Conservation (phyloP, 2,888 invertebrate species). For the Lordiphosa fenestrarum region DNA sequence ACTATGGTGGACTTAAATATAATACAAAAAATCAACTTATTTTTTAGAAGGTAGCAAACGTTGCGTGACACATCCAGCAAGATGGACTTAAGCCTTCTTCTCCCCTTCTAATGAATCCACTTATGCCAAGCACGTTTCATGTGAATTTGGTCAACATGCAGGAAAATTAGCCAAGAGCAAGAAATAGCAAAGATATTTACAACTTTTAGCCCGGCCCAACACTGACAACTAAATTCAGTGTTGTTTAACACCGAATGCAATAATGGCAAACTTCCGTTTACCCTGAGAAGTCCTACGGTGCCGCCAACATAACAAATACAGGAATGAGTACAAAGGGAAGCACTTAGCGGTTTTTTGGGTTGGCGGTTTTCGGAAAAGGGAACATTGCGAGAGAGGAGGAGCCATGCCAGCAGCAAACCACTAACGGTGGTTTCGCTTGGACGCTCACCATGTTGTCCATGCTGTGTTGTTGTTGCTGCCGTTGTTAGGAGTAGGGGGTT, state of each 20-base stretch:
- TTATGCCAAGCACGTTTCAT: slow-evolving; percentile 68
- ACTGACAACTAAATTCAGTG: slow-evolving; percentile 36
- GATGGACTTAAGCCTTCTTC: slow-evolving; percentile 3
- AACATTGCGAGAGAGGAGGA: not conserved
- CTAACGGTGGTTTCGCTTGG: slow-evolving; percentile 38
- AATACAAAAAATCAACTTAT: too few species aligned
- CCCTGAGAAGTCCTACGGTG: slow-evolving; percentile 5
- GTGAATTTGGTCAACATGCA: slow-evolving; percentile 54
- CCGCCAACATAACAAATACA: slow-evolving; percentile 23
- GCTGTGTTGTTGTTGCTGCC: not conserved
- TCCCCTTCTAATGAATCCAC: slow-evolving; percentile 26
- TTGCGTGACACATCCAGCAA: slow-evolving; percentile 1
- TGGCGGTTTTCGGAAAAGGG: slow-evolving; percentile 38
- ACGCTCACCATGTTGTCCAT: slow-evolving; percentile 11
- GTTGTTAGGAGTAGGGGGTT: slow-evolving; percentile 1
- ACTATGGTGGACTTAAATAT: too few species aligned
- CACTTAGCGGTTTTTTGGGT: slow-evolving; percentile 60
- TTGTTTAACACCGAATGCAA: slow-evolving; percentile 56
- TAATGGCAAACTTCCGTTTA: slow-evolving; percentile 56
- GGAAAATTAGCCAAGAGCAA: slow-evolving; percentile 31
- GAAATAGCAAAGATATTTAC: not conserved
- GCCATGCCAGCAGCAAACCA: slow-evolving; percentile 17
- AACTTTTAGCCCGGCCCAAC: slow-evolving; percentile 7
- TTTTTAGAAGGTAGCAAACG: too few species aligned
- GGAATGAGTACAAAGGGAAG: slow-evolving; percentile 47